Evolutionary conservation across 1,140 invertebrate species (phyloP), one percentile per base, ranked within the genome.

Genomic region (Sinella curviseta): DNA sequence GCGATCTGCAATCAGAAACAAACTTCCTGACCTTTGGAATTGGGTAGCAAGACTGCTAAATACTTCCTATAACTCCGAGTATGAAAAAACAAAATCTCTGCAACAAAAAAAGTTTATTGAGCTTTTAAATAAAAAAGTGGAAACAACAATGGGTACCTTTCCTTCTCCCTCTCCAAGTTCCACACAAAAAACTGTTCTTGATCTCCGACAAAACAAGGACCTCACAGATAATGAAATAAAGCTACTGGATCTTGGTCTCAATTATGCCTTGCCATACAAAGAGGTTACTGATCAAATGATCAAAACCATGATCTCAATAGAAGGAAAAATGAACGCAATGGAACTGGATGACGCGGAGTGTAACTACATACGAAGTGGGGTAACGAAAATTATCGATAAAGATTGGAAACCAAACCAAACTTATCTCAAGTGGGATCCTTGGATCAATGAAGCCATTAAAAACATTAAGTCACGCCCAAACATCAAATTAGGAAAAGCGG

Each of bases 401-500:
- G 14, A 65, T 4, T 12, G 8, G 24, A 65, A 65, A 65, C 57
- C 57, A 4, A 65, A 65, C 24, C 16, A 65, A 65, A 8, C 57
- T 12, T 26, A 8, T 4, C 14, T 16, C 8, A 26, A 65, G 24
- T 65, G 57, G 57, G 57, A 65, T 17, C 16, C 26, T 4, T 16
- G 16, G 16, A 65, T 65, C 8, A 16, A 26, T 4, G 57, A 65
- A 65, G 57, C 57, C 8, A 12, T 16, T 26, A 65, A 65, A 65
- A 17, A 14, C 4, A 4, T 65, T 65, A 65, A 16, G 24, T 12
- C 8, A 17, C 26, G 57, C 3, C 14, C 8, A 65, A n/a, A 65
- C 57, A 77, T 77, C 30, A 54, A 14, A 24, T 17, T 75, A 14
- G 28, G 8, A 4, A 75, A 75, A 76, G 81, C 84, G 67, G 84